These are phyloP conservation scores for Esox niger DNA, from an alignment of 2,113 vertebrate genomes.

Conservation along the genomic window DNA sequence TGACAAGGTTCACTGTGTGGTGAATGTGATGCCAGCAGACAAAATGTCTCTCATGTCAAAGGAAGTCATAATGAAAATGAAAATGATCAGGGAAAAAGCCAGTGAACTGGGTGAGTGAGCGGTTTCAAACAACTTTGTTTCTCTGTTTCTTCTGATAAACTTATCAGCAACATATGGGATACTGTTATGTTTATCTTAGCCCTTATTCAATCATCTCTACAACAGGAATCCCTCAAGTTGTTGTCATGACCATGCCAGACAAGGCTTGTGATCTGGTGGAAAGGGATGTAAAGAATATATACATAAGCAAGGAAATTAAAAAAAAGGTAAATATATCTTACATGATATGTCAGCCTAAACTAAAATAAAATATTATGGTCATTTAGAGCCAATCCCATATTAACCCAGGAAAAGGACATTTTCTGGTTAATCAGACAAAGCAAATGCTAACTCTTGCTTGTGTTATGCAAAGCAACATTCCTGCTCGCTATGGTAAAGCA, in stretches of 20 bases:
- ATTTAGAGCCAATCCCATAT: too few relatives aligned
- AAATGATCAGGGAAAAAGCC: not conserved
- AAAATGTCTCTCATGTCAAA: not conserved
- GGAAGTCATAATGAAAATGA: not conserved
- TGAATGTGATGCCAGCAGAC: conserved; percentile 17
- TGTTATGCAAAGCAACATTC: too few relatives aligned
- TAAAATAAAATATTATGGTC: too few relatives aligned
- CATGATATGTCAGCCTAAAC: too few relatives aligned
- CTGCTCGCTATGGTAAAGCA: too few relatives aligned
- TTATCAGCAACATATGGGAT: not conserved
- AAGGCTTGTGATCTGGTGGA: conserved; percentile 9
- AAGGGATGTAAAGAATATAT: not conserved
- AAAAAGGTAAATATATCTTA: conserved; percentile 8
- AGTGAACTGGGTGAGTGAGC: conserved; percentile 18
- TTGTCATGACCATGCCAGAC: conserved; percentile 34
- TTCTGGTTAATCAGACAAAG: too few relatives aligned
- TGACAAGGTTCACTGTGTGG: conserved; percentile 32
- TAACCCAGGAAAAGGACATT: too few relatives aligned
- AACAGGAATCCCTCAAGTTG: conserved; percentile 31
- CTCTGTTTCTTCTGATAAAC: too few relatives aligned
- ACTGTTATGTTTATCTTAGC: not conserved
- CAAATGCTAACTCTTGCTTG: too few relatives aligned
- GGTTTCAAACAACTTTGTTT: not conserved
- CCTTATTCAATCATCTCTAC: not conserved
- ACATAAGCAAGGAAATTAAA: conserved; percentile 21